Base-by-base conservation (phyloP, 37 sponge, comb jelly and placozoan species). In the Halisarca cf. caerulea region DNA sequence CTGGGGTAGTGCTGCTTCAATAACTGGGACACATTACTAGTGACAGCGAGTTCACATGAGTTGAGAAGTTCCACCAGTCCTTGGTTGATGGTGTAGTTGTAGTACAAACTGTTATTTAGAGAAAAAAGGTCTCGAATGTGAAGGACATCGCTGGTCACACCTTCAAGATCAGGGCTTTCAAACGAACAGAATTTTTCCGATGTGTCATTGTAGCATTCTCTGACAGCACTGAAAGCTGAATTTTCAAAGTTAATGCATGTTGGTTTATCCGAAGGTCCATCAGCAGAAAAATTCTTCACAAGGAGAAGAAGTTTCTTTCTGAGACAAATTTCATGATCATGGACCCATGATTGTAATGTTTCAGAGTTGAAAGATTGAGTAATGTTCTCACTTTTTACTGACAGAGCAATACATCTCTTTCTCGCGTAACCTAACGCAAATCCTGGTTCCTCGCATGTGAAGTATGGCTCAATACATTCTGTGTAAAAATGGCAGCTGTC, bases 201-300 rank as follows among this genome's bases (percentile, higher is more conserved):
- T 23, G 44, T 74, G 21, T 81, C 35, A 4, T 20, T 62, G 55
- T 87, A 93, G 79, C 93, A 93, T 17, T 60, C 54, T 6, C 80
- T 45, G 36, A 93, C 41, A 15, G 57, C 78, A 23, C 45, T 15
- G 17, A 89, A 64, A 54, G 90, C 90, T 58, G 58, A 51, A 2
- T 20, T 60, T 75, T 93, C 93, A 8, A 87, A 81, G 11, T 81
- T 20, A 0, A 89, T 82, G 39, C 93, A 89, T 27, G 66, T 43
- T n/a, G 47, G 66, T 25, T 68, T 83, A 30, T 92, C 82, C 0
- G 84, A 60, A 7, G 0, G 8, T 2, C 77, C 51, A 17, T 3
- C 36, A 14, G 24, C n/a, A 3, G 5, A 25, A 0, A 28, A 39
- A 41, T 24, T 66, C 24, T 83, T 27, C 3, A 83, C 58, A 11